These are phyloP conservation scores for Sylvia borin DNA, from an alignment of 2,797 vertebrate species.

Conservation along the genomic window DNA sequence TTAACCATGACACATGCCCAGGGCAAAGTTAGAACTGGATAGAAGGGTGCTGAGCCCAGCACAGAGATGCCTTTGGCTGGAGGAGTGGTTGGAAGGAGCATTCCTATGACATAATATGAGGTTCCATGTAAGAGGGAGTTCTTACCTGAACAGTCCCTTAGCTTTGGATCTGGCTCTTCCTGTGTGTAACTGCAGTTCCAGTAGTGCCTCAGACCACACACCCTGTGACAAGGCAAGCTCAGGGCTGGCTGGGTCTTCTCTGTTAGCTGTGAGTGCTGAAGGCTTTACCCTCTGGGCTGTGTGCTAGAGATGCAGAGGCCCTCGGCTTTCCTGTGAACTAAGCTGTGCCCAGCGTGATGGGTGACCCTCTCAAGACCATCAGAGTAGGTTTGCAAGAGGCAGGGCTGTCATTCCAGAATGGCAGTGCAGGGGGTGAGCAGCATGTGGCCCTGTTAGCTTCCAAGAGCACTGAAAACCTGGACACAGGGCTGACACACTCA, in stretches of 20 bases:
- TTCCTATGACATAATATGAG: background rate
- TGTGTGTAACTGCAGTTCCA: background rate
- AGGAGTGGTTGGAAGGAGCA: background rate
- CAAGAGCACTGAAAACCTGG: background rate
- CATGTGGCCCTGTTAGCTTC: background rate
- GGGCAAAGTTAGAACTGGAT: background rate
- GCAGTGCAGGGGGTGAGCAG: background rate
- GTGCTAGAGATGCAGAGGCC: background rate
- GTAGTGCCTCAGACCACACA: background rate
- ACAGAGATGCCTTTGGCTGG: background rate
- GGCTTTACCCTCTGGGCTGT: background rate
- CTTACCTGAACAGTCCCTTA: background rate
- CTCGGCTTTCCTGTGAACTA: background rate
- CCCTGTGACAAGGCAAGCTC: background rate
- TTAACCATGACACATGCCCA: background rate
- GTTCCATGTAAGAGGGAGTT: background rate
- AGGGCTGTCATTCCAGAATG: background rate
- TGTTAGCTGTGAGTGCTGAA: background rate
- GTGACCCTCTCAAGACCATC: background rate
- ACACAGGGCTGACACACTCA: background rate
- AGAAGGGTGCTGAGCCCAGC: background rate
- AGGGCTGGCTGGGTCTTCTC: background rate
- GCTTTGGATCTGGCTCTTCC: background rate
- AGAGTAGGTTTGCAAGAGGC: background rate
- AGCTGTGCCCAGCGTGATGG: background rate